A percentile compares a stretch with the other conserved stretches of the same genome.
These are phyloP conservation scores for Pyrgilauda ruficollis DNA, from an alignment of 2,113 vertebrate genomes.

Conservation along the genomic window DNA sequence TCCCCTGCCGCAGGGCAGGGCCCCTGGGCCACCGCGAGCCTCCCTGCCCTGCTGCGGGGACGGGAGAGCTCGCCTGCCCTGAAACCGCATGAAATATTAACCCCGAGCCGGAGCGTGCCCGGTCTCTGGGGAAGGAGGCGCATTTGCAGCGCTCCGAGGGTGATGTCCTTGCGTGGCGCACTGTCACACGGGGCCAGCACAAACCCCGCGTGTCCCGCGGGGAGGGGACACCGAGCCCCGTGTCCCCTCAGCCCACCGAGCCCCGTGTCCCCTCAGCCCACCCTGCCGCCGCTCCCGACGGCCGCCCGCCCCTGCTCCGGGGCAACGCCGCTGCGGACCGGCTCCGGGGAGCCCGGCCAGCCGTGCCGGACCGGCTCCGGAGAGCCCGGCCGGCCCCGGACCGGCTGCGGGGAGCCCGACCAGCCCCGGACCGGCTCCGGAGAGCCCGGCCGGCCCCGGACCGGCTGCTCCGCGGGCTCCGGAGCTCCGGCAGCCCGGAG, in stretches of 20 bases:
- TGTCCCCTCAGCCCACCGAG: neutral
- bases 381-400: neutral
- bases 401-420: neutral
- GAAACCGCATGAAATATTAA: slow-evolving; percentile 68
- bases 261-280: too few relatives aligned
- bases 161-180: neutral
- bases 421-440: too few relatives aligned
- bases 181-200: neutral
- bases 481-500: neutral
- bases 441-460: neutral
- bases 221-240: fast-evolving
- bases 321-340: neutral
- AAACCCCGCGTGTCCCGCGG: fast-evolving
- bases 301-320: too few relatives aligned
- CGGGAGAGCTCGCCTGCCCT: neutral
- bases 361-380: too few relatives aligned
- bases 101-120: neutral
- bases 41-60: fast-evolving
- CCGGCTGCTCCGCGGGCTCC: neutral
- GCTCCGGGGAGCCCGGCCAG: neutral
- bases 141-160: neutral
- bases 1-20: neutral
- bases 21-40: fast-evolving
- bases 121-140: neutral
- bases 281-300: neutral